A percentile compares a stretch with the other conserved stretches of the same genome.
These are phyloP conservation scores for Tragelaphus eurycerus DNA, from an alignment of 2,797 vertebrate genomes.

Conservation along the genomic window DNA sequence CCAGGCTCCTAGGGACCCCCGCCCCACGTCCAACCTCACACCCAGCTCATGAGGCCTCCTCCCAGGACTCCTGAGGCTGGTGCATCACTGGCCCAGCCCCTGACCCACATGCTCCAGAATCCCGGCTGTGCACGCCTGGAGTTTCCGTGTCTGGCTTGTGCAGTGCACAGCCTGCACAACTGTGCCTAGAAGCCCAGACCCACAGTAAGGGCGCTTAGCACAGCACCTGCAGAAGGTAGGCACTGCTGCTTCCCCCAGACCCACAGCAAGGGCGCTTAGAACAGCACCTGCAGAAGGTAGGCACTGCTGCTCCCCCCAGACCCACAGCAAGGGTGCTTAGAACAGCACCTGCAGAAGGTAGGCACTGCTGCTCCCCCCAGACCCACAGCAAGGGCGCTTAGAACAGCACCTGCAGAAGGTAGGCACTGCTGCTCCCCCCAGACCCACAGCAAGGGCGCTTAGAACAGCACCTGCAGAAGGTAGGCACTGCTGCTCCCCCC, in stretches of 20 bases:
- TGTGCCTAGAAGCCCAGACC: rapidly evolving
- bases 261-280: background rate
- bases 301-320: rapidly evolving
- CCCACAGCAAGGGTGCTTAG: background rate
- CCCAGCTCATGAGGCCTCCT: rapidly evolving
- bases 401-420: no score
- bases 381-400: no score
- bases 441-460: no score
- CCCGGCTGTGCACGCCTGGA: rapidly evolving
- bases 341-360: rapidly evolving
- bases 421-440: no score
- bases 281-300: rapidly evolving
- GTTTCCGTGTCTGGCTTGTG: background rate
- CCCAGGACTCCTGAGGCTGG: background rate
- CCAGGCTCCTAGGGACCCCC: background rate
- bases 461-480: no score
- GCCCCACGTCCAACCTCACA: rapidly evolving
- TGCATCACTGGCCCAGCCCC: rapidly evolving
- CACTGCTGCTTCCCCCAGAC: no score
- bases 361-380: no score
- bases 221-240: no score
- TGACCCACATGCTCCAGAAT: rapidly evolving
- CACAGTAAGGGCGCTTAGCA: no score
- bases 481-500: no score
- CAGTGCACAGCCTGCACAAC: rapidly evolving